A percentile compares a stretch with the other conserved stretches of the same genome.
Conservation (phyloP, 2,888 invertebrate species). For the Branchellion lobata region DNA sequence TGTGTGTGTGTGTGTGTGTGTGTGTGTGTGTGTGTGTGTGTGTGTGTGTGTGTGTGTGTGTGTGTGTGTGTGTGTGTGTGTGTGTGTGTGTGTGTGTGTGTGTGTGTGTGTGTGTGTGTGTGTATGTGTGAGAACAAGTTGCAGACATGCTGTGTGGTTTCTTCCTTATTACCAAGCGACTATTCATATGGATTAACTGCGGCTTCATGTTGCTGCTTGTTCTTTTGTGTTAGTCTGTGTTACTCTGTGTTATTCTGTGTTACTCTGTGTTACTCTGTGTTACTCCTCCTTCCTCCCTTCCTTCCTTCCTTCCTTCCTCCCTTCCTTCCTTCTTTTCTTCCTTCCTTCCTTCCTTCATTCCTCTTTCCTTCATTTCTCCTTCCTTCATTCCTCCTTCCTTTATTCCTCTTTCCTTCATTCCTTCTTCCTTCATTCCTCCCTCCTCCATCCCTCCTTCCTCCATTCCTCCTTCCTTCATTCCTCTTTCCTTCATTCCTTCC, state of each 20-base stretch:
- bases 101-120: not conserved
- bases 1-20: not conserved
- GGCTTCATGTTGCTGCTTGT: too few relatives aligned
- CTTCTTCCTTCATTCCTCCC: not conserved
- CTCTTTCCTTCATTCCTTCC: not conserved
- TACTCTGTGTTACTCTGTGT: too few relatives aligned
- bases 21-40: not conserved
- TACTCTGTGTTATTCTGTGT: too few relatives aligned
- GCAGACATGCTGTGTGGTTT: not conserved
- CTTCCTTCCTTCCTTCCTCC: not conserved
- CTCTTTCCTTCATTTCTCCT: not conserved
- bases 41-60: conserved; percentile 11
- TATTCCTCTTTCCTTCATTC: not conserved
- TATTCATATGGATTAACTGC: not conserved
- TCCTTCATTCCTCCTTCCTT: not conserved
- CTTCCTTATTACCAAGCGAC: not conserved
- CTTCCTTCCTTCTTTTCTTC: not conserved
- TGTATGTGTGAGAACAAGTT: not conserved
- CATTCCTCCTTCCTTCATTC: not conserved
- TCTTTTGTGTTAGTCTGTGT: too few relatives aligned
- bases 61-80: not conserved
- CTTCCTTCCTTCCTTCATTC: conserved; percentile 13
- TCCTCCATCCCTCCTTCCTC: conserved; percentile 1
- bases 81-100: not conserved
- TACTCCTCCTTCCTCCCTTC: too few relatives aligned